Conservation (phyloP, 2,113 vertebrate species). For the Castor canadensis region DNA sequence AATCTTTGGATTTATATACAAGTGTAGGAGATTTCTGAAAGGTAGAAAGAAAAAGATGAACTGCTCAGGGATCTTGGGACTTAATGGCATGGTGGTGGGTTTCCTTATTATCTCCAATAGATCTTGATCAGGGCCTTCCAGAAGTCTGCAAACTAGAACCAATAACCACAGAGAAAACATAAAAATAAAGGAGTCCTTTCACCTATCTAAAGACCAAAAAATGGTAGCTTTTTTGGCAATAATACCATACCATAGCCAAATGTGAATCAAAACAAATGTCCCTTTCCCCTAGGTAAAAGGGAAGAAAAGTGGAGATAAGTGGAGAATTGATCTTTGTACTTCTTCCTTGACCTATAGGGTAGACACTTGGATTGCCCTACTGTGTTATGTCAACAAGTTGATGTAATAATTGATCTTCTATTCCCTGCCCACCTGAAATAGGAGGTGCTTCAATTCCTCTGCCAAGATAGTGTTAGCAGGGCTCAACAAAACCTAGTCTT, state of each 20-base stretch:
- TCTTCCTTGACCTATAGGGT: not conserved
- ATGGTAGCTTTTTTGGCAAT: not conserved
- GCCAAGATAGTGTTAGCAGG: not conserved
- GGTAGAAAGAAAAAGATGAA: not conserved
- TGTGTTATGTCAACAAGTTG: not conserved
- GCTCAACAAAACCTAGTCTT: not conserved
- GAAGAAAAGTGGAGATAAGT: not conserved
- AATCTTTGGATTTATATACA: not conserved
- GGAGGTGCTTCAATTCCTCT: not conserved
- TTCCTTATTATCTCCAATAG: not conserved
- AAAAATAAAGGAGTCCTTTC: not conserved
- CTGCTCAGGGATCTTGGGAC: not conserved
- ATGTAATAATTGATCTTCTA: not conserved
- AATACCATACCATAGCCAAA: not conserved
- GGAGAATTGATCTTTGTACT: not conserved
- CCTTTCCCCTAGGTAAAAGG: no score
- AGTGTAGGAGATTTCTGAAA: not conserved
- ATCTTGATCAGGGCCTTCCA: not conserved
- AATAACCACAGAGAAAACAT: not conserved
- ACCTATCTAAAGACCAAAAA: not conserved
- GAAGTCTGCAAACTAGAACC: not conserved
- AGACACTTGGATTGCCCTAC: not conserved
- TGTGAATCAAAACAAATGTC: not conserved
- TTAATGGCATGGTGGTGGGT: not conserved
- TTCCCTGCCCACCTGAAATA: not conserved